Conservation (phyloP, 2,797 vertebrate genomes). For the Phoeniculus purpureus region DNA sequence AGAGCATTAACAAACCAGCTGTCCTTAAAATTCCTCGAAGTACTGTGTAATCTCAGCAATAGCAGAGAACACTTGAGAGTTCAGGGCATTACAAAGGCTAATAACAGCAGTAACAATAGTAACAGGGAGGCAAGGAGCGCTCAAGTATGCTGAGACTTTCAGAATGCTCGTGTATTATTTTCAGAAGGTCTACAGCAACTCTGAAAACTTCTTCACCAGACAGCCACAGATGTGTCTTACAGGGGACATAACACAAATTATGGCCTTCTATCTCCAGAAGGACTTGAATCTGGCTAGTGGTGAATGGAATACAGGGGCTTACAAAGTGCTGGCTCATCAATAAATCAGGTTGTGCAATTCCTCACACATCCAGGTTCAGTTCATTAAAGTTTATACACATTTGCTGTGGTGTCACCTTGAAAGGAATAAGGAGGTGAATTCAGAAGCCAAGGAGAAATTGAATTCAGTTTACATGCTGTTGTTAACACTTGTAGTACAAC, state of each 20-base stretch:
- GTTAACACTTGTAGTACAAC: not conserved
- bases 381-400: rapidly evolving
- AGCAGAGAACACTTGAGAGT: conserved; percentile 33
- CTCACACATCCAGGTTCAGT: not conserved
- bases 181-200: not conserved
- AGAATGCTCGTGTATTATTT: not conserved
- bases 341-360: not conserved
- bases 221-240: not conserved
- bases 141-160: conserved; percentile 66
- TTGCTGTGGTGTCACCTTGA: not conserved
- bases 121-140: not conserved
- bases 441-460: not conserved
- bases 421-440: not conserved
- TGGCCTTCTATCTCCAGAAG: not conserved
- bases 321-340: not conserved
- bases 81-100: conserved; percentile 40
- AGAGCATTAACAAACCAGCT: not conserved
- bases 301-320: not conserved
- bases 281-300: not conserved
- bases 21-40: conserved; percentile 38
- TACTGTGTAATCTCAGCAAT: conserved; percentile 14
- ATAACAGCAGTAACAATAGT: conserved; percentile 44
- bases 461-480: not conserved
- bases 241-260: not conserved
- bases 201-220: not conserved